Conservation (phyloP, 2,113 vertebrate genomes). For the Micronycteris hirsuta region DNA sequence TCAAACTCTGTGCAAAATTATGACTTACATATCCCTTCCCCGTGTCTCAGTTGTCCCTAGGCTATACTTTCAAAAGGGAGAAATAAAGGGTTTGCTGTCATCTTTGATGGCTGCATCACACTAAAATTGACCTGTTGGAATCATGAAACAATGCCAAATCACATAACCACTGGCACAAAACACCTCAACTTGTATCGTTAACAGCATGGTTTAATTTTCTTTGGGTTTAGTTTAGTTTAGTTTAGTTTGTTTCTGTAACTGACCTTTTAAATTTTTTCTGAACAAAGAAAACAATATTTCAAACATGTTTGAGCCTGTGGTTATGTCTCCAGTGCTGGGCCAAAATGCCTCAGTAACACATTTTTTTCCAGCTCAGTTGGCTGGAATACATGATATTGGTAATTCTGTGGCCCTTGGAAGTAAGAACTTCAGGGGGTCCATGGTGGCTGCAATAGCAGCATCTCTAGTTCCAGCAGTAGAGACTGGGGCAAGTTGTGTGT, state of each 20-base stretch:
- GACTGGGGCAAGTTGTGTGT: not conserved
- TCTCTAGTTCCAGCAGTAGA: not conserved
- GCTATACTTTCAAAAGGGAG: not conserved
- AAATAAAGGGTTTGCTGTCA: not conserved
- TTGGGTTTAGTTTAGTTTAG: not conserved
- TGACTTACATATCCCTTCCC: not conserved
- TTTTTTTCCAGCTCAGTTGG: not conserved
- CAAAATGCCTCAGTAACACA: not conserved
- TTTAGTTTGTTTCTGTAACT: constrained; percentile 31
- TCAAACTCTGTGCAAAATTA: not conserved
- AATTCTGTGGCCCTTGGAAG: not conserved
- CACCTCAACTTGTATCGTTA: not conserved
- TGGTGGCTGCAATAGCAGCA: not conserved
- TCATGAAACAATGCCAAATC: constrained; percentile 36
- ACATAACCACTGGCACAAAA: not conserved
- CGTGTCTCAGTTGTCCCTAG: not conserved
- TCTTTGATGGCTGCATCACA: not conserved
- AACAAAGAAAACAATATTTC: constrained; percentile 33
- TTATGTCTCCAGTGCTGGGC: not conserved
- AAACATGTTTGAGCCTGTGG: not conserved
- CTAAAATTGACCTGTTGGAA: not conserved
- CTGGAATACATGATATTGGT: not conserved
- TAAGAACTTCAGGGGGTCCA: not conserved
- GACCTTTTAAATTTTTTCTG: not conserved
- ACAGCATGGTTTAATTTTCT: constrained; percentile 1